These are phyloP conservation scores for Mirounga angustirostris DNA, from an alignment of 2,113 vertebrate genomes.

Conservation along the genomic window DNA sequence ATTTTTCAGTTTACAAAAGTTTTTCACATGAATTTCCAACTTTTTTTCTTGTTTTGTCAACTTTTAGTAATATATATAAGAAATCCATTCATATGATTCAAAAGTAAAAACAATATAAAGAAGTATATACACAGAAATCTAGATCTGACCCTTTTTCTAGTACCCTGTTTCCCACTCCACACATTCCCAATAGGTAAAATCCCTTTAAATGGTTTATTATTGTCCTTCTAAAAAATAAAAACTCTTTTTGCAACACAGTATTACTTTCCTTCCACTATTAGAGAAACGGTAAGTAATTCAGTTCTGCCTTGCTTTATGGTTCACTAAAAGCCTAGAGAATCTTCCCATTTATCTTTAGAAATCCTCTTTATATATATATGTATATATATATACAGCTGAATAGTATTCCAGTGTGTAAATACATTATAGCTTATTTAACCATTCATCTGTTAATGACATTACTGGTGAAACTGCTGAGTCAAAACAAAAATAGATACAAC, in stretches of 20 bases:
- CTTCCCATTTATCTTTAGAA: background rate
- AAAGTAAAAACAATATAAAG: background rate
- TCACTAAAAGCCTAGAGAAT: background rate
- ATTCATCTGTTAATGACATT: background rate
- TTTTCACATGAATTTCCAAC: background rate
- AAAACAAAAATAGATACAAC: background rate
- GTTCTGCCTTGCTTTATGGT: background rate
- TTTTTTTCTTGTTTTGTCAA: background rate
- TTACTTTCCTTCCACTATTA: background rate
- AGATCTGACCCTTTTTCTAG: background rate
- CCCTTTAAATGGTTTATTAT: background rate
- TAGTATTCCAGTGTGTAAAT: background rate
- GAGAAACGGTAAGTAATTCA: background rate
- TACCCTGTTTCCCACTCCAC: background rate
- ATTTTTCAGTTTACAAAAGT: conserved; percentile 3
- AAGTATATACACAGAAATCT: background rate
- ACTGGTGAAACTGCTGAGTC: background rate
- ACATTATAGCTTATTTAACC: background rate
- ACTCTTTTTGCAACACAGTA: background rate
- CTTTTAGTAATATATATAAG: background rate
- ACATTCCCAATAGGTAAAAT: background rate
- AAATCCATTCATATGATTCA: background rate
- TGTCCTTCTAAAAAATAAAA: background rate
- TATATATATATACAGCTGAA: background rate
- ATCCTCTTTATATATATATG: too few species aligned